Conservation (phyloP, 2,797 vertebrate genomes). For the Chaetodon trifasciatus region DNA sequence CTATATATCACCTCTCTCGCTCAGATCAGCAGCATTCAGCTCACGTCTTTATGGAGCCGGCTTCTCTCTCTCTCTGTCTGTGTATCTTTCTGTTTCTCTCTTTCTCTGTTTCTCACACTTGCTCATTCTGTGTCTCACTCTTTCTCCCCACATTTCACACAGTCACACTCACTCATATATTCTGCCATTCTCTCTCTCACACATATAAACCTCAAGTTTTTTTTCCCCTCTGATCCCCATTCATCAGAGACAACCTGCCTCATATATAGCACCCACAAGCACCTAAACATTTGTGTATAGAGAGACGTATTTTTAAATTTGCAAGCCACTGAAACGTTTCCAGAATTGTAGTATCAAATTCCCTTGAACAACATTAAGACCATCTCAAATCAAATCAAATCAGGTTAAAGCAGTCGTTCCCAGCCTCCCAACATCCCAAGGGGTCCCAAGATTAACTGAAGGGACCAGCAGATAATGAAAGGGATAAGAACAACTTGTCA, state of each 20-base stretch:
- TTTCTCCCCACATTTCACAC: constrained; percentile 59
- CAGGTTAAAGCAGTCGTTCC: neutral
- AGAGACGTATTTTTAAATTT: neutral
- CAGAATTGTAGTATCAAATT: neutral
- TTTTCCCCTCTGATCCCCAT: constrained; percentile 30
- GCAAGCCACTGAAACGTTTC: neutral
- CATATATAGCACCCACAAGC: constrained; percentile 18
- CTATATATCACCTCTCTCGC: constrained; percentile 81
- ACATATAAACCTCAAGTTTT: constrained; percentile 25
- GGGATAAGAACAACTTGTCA: neutral
- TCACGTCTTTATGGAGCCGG: constrained; percentile 76
- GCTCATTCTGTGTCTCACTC: constrained; percentile 64
- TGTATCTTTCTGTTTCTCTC: constrained; percentile 49
- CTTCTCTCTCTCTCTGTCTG: constrained; percentile 48
- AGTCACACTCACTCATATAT: constrained; percentile 38
- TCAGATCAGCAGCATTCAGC: constrained; percentile 73
- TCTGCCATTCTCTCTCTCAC: constrained; percentile 25
- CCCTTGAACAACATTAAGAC: neutral
- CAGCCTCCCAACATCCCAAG: neutral
- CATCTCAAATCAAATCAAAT: neutral
- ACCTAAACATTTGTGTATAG: neutral
- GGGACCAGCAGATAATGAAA: neutral
- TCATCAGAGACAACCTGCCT: constrained; percentile 49
- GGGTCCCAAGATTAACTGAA: neutral
- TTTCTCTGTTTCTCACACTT: constrained; percentile 60